Evolutionary conservation across 1,140 invertebrate genomes (phyloP), one percentile per base, ranked within the genome.

Genomic region (Luehdorfia chinensis): DNA sequence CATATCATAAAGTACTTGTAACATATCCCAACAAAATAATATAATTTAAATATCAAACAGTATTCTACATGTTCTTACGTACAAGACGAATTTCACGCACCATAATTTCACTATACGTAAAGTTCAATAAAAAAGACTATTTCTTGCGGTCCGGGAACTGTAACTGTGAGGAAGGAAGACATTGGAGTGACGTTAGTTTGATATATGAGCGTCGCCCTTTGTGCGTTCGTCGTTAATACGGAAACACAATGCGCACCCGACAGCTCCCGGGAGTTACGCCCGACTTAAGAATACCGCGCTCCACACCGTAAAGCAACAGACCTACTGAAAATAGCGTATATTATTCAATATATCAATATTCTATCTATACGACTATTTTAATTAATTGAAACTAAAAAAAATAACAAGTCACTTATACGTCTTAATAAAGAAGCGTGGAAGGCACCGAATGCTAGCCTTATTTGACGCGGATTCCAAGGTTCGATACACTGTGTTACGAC

Each of bases 131-230:
- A 77, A 81, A 80, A 59, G 68, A 58, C 61, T 59, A 57, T 74
- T 75, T 71, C 74, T 71, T 73, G 62, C 55, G 66, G 61, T 59
- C 55, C 68, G 59, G 66, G 66, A 57, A 73, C 58, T 72, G 66
- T 75, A 62, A 72, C 73, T 57, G 50, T 68, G 69, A 75, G 77
- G 77, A 78, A 78, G 77, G 77, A 84, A 84, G 77, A 84, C 75
- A 70, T 75, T 67, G 66, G 72, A 74, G 73, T 76, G 80, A 84
- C 80, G 77, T 78, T 80, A 77, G 77, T 84, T 84, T 84, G 80
- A 84, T 84, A 78, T 81, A 84, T 58, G 80, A 81, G 64, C 67
- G 53, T 48, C 51, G 55, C 54, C 80, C 75, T 80, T 84, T 84
- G 77, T 84, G 70, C 56, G 71, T 61, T 67, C 53, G 61, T 67